Percentiles rank a stretch among this genome's conserved stretches.
These are phyloP conservation scores for Dipodomys ordii DNA, from an alignment of 2,113 vertebrate species.

Conservation along the genomic window DNA sequence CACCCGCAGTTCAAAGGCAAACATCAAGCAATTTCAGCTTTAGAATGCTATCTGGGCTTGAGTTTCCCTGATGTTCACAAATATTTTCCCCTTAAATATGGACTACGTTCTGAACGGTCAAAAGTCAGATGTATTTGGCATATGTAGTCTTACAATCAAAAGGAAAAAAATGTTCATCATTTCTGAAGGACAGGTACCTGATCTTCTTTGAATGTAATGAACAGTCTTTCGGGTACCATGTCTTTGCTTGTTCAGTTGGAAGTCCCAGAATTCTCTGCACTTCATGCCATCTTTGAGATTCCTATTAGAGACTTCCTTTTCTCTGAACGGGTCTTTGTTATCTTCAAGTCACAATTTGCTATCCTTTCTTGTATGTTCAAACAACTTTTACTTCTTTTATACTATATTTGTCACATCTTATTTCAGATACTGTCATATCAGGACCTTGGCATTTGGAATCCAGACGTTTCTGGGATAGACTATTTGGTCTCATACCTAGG, in stretches of 20 bases:
- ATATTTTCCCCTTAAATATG: conserved; percentile 34
- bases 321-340: not conserved
- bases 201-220: not conserved
- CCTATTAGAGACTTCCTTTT: not conserved
- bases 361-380: not conserved
- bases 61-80: conserved; percentile 4
- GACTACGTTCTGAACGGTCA: conserved; percentile 22
- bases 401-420: not conserved
- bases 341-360: conserved; percentile 12
- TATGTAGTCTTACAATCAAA: too few species aligned
- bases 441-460: not conserved
- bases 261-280: conserved; percentile 19
- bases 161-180: conserved; percentile 26
- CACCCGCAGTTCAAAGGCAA: conserved; percentile 10
- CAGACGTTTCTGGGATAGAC: not conserved
- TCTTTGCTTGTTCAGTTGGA: not conserved
- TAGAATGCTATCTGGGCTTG: not conserved
- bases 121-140: conserved; percentile 18
- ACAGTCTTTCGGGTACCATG: not conserved
- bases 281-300: not conserved
- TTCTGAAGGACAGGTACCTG: not conserved
- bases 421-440: not conserved
- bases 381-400: not conserved
- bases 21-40: not conserved
- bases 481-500: not conserved